Evolutionary conservation across 2,797 vertebrate genomes (phyloP), one percentile per base, ranked within the genome.

Genomic region (Ciconia nigra): DNA sequence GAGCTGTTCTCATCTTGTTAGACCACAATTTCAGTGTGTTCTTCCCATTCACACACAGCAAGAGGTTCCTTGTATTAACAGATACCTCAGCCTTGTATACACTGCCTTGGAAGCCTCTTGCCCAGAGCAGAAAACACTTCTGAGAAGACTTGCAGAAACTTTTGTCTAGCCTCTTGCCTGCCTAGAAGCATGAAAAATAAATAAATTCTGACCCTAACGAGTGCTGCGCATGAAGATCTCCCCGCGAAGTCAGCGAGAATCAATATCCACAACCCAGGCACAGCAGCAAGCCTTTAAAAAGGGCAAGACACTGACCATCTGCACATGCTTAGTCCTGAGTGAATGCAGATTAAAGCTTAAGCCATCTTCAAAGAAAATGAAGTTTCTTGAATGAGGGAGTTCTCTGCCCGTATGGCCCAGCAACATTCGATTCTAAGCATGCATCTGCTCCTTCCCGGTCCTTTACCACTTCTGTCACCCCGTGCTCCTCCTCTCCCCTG

Each of bases 321-420:
- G 66, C 20, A 33, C 35, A 3, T 11, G 20, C 35, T 66, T 31
- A 35, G 54, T 16, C 37, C 59, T 0, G 9, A 18, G 29, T n/a
- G 76, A 59, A 87, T 20, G 19, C 37, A 65, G 51, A 67, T 44
- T 15, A 59, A 82, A 80, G 58, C 65, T 63, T 1, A 51, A 83
- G 46, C 47, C 3, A 4, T 8, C 52, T 46, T 15, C 46, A 20
- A 37, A 69, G 61, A 55, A 39, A 25, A 44, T 1, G 2, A 83
- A 94, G 92, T 97, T 97, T 90, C 69, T 90, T 47, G 63, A 78
- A 76, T 12, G 14, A 90, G 82, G 58, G 70, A 74, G 35, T 90
- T 78, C 42, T 90, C 86, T 93, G 66, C 78, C 92, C 28, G 12
- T 15, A 41, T 29, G 10, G 51, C 80, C 63, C 90, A 67, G 59